These are phyloP conservation scores for Pluvianellus socialis DNA, from an alignment of 2,113 vertebrate species.

Conservation along the genomic window DNA sequence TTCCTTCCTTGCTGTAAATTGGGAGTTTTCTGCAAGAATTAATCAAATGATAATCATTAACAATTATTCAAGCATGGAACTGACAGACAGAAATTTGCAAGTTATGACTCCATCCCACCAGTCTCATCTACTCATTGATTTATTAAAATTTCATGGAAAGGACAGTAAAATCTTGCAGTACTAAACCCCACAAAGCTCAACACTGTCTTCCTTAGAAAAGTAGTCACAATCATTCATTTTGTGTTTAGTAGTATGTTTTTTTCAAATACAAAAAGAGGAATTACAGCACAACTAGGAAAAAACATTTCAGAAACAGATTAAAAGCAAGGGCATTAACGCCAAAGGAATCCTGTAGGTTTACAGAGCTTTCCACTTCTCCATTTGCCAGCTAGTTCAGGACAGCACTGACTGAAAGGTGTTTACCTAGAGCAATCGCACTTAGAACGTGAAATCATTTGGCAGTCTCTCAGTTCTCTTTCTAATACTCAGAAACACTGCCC, in stretches of 20 bases:
- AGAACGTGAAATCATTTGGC: neutral
- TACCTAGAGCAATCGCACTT: neutral
- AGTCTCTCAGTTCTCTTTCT: neutral
- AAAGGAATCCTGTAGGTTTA: neutral
- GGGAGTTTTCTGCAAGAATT: constrained; percentile 33
- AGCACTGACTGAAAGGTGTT: neutral
- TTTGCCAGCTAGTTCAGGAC: neutral
- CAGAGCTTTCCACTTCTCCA: neutral
- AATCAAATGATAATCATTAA: constrained; percentile 46
- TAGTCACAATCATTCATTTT: neutral
- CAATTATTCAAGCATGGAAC: constrained; percentile 46
- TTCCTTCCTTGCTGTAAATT: constrained; percentile 29
- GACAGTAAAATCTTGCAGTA: constrained; percentile 7
- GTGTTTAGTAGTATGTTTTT: neutral
- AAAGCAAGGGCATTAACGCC: neutral
- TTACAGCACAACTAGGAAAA: neutral
- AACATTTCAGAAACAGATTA: neutral
- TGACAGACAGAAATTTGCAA: constrained; percentile 51
- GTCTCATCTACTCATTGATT: constrained; percentile 45
- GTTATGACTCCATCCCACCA: constrained; percentile 41
- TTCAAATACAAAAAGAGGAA: neutral
- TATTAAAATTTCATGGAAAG: constrained; percentile 51
- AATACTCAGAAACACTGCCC: neutral
- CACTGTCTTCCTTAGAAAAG: neutral
- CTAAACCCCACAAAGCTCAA: neutral